phyloP scores from a whole-genome alignment of 2,888 invertebrate genomes.

The Melanchra persicariae region DNA sequence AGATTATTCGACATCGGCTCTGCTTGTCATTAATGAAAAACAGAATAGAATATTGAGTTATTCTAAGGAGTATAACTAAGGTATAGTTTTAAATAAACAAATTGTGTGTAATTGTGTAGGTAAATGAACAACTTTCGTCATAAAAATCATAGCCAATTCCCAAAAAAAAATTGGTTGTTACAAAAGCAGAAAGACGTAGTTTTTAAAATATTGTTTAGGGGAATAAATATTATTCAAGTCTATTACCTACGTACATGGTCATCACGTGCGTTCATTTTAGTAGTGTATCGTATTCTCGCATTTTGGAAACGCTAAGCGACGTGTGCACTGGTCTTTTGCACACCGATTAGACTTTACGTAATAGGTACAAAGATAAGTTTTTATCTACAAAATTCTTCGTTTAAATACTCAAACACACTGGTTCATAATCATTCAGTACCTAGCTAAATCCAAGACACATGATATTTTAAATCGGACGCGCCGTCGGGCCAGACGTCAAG shows the following conservation, averaged over 20 bases:
- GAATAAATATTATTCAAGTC: neutral
- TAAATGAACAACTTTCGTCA: too few relatives aligned
- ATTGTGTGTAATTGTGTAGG: too few relatives aligned
- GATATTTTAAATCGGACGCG: constrained; percentile 23
- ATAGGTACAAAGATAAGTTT: constrained; percentile 18
- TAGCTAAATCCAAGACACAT: neutral
- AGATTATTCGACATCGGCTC: too few relatives aligned
- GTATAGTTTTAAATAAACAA: too few relatives aligned
- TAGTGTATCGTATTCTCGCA: too few relatives aligned
- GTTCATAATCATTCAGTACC: constrained; percentile 1
- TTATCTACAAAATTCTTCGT: constrained; percentile 26
- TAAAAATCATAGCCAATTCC: too few relatives aligned
- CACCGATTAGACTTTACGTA: constrained; percentile 5
- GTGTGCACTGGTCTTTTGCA: neutral
- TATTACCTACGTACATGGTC: neutral
- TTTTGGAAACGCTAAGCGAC: neutral
- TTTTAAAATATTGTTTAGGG: neutral
- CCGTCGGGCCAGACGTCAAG: constrained; percentile 39
- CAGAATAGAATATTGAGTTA: too few relatives aligned
- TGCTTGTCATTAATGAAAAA: neutral
- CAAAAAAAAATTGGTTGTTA: too few relatives aligned
- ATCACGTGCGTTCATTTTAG: neutral
- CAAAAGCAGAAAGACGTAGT: too few relatives aligned
- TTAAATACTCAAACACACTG: constrained; percentile 2
- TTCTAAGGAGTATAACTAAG: too few relatives aligned